Conservation (phyloP, 2,113 vertebrate genomes). For the Xenopus laevis region DNA sequence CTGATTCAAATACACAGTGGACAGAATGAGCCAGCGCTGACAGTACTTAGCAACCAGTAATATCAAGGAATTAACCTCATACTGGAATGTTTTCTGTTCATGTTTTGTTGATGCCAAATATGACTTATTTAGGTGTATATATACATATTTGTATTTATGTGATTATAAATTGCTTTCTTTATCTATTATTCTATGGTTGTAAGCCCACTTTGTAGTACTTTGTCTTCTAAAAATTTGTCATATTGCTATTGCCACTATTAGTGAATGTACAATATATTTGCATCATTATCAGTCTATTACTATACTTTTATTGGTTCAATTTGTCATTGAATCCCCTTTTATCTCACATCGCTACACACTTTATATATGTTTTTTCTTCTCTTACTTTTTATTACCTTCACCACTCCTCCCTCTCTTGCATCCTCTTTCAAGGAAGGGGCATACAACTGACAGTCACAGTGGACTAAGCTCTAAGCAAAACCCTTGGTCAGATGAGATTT, state of each 20-base stretch:
- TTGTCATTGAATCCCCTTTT: not conserved
- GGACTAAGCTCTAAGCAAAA: conserved; percentile 37
- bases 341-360: not conserved
- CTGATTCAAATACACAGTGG: conserved; percentile 42
- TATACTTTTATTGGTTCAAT: not conserved
- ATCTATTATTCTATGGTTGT: too few species aligned
- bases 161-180: too few species aligned
- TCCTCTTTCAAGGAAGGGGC: conserved; percentile 1
- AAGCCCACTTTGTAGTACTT: too few species aligned
- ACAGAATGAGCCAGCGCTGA: not conserved
- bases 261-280: too few species aligned
- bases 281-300: too few species aligned
- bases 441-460: conserved; percentile 11
- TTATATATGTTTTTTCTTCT: not conserved
- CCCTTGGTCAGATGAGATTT: conserved; percentile 58
- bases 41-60: not conserved
- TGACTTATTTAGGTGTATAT: too few species aligned
- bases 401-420: not conserved
- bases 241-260: too few species aligned
- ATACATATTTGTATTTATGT: too few species aligned
- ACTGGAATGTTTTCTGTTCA: not conserved
- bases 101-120: too few species aligned
- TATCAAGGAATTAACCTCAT: conserved; percentile 3
- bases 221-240: too few species aligned
- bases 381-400: not conserved